Percentiles rank a stretch among this genome's conserved stretches.
Evolutionary conservation across 2,797 vertebrate genomes (phyloP).

Genomic region (Aldrovandia affinis): DNA sequence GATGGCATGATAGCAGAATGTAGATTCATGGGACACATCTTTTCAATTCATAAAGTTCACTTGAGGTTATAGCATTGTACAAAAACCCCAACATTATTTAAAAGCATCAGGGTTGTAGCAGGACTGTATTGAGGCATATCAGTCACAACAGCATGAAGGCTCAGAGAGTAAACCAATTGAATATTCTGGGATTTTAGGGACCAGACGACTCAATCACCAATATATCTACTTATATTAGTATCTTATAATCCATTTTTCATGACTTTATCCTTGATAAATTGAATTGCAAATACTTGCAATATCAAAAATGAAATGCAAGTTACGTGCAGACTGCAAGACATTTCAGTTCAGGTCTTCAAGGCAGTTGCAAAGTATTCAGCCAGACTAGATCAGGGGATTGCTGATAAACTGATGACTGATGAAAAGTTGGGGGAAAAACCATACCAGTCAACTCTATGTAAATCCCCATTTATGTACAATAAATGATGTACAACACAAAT

Average conservation of each 20-base stretch:
- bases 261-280: not conserved
- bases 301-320: not conserved
- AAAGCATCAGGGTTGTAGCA: conserved; percentile 3
- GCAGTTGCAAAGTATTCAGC: not conserved
- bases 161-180: not conserved
- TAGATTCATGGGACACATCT: not conserved
- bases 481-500: not conserved
- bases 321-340: not conserved
- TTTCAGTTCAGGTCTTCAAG: not conserved
- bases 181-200: not conserved
- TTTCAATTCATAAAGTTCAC: conserved; percentile 15
- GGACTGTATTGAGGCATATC: not conserved
- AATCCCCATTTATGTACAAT: not conserved
- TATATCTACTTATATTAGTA: not conserved
- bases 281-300: conserved; percentile 3
- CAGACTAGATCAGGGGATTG: conserved; percentile 7
- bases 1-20: not conserved
- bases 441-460: not conserved
- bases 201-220: not conserved
- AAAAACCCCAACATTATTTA: not conserved
- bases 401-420: not conserved
- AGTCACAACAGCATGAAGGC: not conserved
- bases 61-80: not conserved
- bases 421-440: not conserved
- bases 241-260: not conserved